phyloP scores from a whole-genome alignment of 2,888 invertebrate species.

The Hirtodrosophila confusa region DNA sequence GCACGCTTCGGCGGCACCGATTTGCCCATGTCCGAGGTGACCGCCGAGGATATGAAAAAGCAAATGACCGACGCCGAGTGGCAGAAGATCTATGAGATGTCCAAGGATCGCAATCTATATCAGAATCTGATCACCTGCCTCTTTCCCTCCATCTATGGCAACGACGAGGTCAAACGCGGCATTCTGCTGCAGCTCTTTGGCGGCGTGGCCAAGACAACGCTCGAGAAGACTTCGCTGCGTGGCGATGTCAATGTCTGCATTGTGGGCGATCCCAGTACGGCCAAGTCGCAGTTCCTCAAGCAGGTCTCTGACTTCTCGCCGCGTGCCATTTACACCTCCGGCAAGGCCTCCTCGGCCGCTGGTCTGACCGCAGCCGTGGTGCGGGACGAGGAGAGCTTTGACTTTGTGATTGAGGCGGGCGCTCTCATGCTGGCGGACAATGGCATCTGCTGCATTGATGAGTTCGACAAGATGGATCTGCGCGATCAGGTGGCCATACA shows the following conservation, averaged over 20 bases:
- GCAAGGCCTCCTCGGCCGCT: constrained; percentile 98
- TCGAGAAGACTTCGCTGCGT: constrained; percentile 95
- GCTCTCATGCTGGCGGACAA: constrained; percentile 99
- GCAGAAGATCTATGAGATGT: constrained; percentile 98
- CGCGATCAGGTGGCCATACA: constrained; percentile 99
- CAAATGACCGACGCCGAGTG: constrained; percentile 97
- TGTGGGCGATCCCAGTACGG: constrained; percentile 99
- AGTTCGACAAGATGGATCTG: constrained; percentile 99
- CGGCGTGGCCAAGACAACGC: constrained; percentile 97
- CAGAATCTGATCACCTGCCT: constrained; percentile 94
- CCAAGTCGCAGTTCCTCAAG: constrained; percentile 98
- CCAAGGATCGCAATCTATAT: constrained; percentile 95
- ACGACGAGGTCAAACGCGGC: constrained; percentile 97
- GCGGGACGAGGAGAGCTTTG: constrained; percentile 97
- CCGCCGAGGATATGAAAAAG: constrained; percentile 95
- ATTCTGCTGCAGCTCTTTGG: constrained; percentile 98
- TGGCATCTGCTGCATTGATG: constrained; percentile 99
- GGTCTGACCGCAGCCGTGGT: constrained; percentile 99
- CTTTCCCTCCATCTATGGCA: constrained; percentile 98
- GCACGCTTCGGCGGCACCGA: constrained; percentile 95
- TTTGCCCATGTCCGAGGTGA: constrained; percentile 93
- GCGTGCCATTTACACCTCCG: constrained; percentile 98
- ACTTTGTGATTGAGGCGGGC: constrained; percentile 99
- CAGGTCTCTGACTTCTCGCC: constrained; percentile 97
- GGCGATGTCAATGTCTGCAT: constrained; percentile 99